Base-by-base conservation (phyloP, 2,797 vertebrate species). In the Thunnus albacares region DNA sequence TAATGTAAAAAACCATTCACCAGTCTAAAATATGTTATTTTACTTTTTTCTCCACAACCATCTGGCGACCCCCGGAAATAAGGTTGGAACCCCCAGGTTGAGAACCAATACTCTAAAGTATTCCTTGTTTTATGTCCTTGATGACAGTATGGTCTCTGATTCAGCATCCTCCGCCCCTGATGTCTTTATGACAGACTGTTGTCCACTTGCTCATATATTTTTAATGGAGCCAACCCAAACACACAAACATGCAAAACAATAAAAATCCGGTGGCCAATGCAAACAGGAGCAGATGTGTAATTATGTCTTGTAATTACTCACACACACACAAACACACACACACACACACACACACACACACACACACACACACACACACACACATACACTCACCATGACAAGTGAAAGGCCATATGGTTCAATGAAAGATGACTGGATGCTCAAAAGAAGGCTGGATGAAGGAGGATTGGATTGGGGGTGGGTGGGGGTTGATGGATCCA, bases 221-320 rank as follows among this genome's bases (percentile, higher is more conserved):
- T 81, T 79, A 76, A 84, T 73, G 43, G 28, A 33, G 60, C 7
- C 13, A 28, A 66, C 20, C 45, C 75, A 81, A 86, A 38, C 38
- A 38, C 9, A 80, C 41, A 49, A 47, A 75, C 66, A 59, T 11
- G 38, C 47, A 69, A 67, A 77, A 57, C 71, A 75, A 56, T 68
- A 53, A 57, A 59, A 74, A 73, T 14, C 53, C 22, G 73, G 43
- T 57, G 41, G 41, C 14, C 11, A 2, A 57, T 38, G 56, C 56
- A 71, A 75, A 75, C n/a, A 11, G 8, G 22, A 72, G 58, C 76
- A 85, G 62, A 69, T 77, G 68, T 73, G 43, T 63, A 73, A 49
- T 28, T 56, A 33, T 33, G 61, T 38, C 38, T 38, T 38, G 38
- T 38, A 38, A 38, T 11, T 38, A 38, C 38, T 11, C 38, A 38